Conservation (phyloP, 1,140 invertebrate species). For the Idris sp. region DNA sequence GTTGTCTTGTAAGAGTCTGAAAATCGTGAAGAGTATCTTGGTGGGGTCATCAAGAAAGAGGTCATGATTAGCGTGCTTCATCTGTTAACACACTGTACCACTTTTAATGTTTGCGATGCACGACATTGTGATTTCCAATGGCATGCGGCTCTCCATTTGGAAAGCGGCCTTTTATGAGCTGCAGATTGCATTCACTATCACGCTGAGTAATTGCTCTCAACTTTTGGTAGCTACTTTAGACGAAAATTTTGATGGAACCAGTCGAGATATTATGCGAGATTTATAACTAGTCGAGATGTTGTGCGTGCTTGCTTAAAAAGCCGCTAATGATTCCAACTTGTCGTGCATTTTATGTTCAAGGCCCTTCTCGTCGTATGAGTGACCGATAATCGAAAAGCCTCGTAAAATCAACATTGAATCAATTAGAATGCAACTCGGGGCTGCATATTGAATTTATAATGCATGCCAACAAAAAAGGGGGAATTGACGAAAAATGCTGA, state of each 20-base stretch:
- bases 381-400: constrained; percentile 33
- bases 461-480: constrained; percentile 19
- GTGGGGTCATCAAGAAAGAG: constrained; percentile 67
- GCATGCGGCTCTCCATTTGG: constrained; percentile 50
- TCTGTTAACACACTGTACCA: constrained; percentile 66
- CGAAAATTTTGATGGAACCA: too few relatives aligned
- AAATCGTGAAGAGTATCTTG: constrained; percentile 56
- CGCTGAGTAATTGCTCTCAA: constrained; percentile 22
- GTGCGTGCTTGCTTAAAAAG: constrained; percentile 45
- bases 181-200: constrained; percentile 13
- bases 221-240: neutral
- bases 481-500: constrained; percentile 13
- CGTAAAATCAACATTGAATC: constrained; percentile 56
- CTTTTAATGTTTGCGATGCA: constrained; percentile 64
- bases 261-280: constrained; percentile 6
- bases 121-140: constrained; percentile 55
- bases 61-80: constrained; percentile 69
- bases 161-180: constrained; percentile 40
- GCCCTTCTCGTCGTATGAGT: constrained; percentile 25
- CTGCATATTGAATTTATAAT: constrained; percentile 46
- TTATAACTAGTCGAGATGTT: too few relatives aligned
- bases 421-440: constrained; percentile 42
- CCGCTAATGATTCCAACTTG: constrained; percentile 30
- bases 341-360: constrained; percentile 34
- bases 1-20: constrained; percentile 34